A percentile compares a stretch with the other conserved stretches of the same genome.
Conservation (phyloP, 2,888 invertebrate species). For the Heliconius ismenius region DNA sequence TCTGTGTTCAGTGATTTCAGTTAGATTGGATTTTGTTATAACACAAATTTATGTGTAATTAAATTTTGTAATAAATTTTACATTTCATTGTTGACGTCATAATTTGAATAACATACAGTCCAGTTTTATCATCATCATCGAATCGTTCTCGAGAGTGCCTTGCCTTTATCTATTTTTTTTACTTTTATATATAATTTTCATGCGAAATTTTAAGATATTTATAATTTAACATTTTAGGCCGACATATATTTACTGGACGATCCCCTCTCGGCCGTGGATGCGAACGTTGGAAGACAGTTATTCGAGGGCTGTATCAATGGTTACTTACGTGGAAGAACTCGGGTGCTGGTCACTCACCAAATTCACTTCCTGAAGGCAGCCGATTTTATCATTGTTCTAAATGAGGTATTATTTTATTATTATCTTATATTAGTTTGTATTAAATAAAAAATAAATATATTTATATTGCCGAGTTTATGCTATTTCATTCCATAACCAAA, state of each 20-base stretch:
- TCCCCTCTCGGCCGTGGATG: slow-evolving; percentile 92
- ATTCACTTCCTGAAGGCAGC: slow-evolving; percentile 89
- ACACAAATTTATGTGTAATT: background rate
- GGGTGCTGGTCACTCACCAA: slow-evolving; percentile 92
- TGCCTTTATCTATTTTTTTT: too few relatives aligned
- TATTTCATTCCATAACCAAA: background rate
- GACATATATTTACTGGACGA: slow-evolving; percentile 93
- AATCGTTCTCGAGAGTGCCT: too few relatives aligned
- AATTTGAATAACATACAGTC: too few relatives aligned
- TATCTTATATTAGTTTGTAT: too few relatives aligned
- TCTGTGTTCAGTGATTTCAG: slow-evolving; percentile 35
- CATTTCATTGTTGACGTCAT: background rate
- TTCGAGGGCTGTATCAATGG: slow-evolving; percentile 89
- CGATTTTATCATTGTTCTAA: slow-evolving; percentile 84
- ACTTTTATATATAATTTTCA: background rate
- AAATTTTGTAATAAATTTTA: background rate
- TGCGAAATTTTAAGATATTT: background rate
- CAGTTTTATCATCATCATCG: too few relatives aligned
- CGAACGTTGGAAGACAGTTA: slow-evolving; percentile 88
- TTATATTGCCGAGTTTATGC: too few relatives aligned
- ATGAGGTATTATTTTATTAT: slow-evolving; percentile 56
- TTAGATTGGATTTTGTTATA: background rate
- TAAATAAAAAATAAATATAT: too few relatives aligned
- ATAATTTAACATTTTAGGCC: slow-evolving; percentile 67
- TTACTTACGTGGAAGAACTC: slow-evolving; percentile 84